phyloP scores from a whole-genome alignment of 2,797 vertebrate species.

The Emydoidea blandingii region DNA sequence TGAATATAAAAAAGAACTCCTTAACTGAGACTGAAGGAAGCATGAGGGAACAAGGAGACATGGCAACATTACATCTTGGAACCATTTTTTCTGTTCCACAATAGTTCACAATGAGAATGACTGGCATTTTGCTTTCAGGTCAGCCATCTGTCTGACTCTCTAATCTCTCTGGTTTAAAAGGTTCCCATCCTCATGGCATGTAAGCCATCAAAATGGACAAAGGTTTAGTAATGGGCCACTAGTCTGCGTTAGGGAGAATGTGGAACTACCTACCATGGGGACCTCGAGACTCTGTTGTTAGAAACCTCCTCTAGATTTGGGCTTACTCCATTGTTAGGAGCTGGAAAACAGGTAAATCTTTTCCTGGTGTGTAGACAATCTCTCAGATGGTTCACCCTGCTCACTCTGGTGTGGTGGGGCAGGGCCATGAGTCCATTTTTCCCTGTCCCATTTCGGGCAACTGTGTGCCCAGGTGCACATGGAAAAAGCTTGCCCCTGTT shows the following conservation, averaged over 20 bases:
- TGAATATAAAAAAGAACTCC: neutral
- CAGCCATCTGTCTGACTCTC: constrained; percentile 21
- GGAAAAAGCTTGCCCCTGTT: neutral
- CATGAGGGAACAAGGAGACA: neutral
- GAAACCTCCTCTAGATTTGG: neutral
- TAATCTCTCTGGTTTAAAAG: neutral
- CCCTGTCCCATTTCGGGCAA: neutral
- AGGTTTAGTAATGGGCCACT: neutral
- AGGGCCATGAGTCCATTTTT: neutral
- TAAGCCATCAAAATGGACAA: neutral
- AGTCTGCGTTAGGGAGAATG: neutral
- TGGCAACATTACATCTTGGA: neutral
- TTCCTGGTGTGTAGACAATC: neutral
- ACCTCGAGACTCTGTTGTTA: neutral
- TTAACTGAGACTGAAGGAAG: neutral
- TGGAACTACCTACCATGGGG: neutral
- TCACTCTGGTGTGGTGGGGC: neutral
- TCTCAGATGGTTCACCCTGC: neutral
- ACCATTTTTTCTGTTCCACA: neutral
- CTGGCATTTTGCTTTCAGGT: neutral
- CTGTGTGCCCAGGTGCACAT: neutral
- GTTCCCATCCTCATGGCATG: rapidly evolving
- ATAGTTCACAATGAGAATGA: constrained; percentile 4
- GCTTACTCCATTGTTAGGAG: neutral
- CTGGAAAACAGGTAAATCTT: neutral